These are phyloP conservation scores for Ciconia maguari DNA, from an alignment of 2,113 vertebrate species.

Conservation along the genomic window DNA sequence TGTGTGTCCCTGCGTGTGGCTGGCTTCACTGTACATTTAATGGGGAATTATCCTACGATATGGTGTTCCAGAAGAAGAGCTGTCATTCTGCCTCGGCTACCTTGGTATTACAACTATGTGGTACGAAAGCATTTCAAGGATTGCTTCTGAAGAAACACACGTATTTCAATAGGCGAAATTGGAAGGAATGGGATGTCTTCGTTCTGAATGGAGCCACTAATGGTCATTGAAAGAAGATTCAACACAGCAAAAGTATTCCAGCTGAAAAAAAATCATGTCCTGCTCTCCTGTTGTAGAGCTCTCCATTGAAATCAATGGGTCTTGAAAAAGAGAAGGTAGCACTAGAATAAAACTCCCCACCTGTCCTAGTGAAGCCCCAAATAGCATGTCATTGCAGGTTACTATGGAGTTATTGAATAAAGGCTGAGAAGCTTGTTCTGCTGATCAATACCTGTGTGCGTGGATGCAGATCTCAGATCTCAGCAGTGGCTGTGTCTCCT, in stretches of 20 bases:
- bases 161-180: not conserved
- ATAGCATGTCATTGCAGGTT: not conserved
- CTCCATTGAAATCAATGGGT: not conserved
- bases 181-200: not conserved
- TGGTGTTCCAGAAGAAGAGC: not conserved
- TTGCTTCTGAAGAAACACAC: not conserved
- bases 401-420: constrained; percentile 37
- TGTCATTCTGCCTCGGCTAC: not conserved
- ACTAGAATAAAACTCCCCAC: not conserved
- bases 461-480: not conserved
- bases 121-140: not conserved
- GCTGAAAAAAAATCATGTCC: not conserved
- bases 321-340: not conserved
- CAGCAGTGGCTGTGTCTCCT: not conserved
- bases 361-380: not conserved
- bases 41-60: not conserved
- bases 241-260: not conserved
- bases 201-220: not conserved
- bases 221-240: not conserved
- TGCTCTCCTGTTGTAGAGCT: not conserved
- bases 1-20: not conserved
- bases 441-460: not conserved
- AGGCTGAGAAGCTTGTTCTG: not conserved
- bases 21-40: not conserved
- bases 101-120: not conserved